A percentile compares a stretch with the other conserved stretches of the same genome.
phyloP scores from a whole-genome alignment of 2,797 vertebrate genomes.

The Adrianichthys oophorus region DNA sequence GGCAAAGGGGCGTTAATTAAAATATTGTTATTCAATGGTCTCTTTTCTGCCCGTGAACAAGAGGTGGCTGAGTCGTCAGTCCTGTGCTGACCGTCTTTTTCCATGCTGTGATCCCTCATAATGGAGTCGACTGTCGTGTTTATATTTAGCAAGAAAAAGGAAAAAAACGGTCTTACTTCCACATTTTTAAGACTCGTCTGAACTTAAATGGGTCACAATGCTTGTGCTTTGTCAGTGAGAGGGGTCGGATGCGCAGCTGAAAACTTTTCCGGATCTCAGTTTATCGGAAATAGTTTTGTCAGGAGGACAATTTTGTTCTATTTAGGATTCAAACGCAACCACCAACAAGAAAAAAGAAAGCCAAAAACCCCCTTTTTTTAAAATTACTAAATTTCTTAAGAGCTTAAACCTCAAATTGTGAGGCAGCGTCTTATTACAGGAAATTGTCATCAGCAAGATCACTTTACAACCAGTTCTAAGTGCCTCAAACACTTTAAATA shows the following conservation, averaged over 20 bases:
- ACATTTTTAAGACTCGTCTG: conserved; percentile 62
- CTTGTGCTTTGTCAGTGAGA: conserved; percentile 66
- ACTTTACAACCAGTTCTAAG: conserved; percentile 3
- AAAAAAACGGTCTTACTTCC: conserved; percentile 69
- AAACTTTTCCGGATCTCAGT: conserved; percentile 53
- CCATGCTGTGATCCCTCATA: conserved; percentile 84
- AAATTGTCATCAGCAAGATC: conserved; percentile 51
- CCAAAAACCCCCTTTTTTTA: conserved; percentile 23
- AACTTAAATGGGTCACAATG: conserved; percentile 79
- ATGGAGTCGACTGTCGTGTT: conserved; percentile 90
- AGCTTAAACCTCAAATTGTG: conserved; percentile 15
- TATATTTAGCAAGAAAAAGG: conserved; percentile 85
- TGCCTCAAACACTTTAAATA: too few relatives aligned
- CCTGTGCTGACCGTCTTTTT: conserved; percentile 86
- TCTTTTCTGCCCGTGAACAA: conserved; percentile 89
- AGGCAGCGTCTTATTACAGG: conserved; percentile 54
- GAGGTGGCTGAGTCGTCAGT: conserved; percentile 86
- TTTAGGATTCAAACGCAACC: conserved; percentile 59
- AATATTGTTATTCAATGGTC: conserved; percentile 93
- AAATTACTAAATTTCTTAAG: conserved; percentile 33
- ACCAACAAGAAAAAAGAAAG: conserved; percentile 33
- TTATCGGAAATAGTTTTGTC: conserved; percentile 58
- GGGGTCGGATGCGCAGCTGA: conserved; percentile 48
- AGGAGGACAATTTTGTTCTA: conserved; percentile 42
- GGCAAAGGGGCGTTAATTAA: conserved; percentile 82